These are phyloP conservation scores for Nesogale talazaci DNA, from an alignment of 2,113 vertebrate species.

Conservation along the genomic window DNA sequence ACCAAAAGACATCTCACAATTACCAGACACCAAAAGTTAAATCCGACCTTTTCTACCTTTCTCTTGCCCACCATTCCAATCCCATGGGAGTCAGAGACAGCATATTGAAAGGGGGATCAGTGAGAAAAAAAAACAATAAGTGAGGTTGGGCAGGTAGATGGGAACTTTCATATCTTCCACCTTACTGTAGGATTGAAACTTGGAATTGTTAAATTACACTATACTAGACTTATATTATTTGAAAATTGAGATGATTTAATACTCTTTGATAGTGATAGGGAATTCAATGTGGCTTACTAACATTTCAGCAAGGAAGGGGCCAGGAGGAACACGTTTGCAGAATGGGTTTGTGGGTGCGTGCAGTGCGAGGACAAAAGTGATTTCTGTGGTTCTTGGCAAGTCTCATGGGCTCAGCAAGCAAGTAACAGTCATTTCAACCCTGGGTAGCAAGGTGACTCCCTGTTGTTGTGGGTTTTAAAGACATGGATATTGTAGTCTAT, in stretches of 20 bases:
- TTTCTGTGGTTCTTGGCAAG: neutral
- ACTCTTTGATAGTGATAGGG: neutral
- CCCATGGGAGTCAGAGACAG: neutral
- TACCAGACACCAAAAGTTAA: neutral
- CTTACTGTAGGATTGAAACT: neutral
- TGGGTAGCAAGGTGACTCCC: neutral
- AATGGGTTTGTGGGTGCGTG: neutral
- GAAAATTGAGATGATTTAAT: constrained; percentile 18
- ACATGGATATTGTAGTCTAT: neutral
- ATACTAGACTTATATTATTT: neutral
- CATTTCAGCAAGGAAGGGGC: neutral
- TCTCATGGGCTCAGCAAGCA: neutral
- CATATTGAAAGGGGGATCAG: neutral
- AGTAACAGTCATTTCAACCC: neutral
- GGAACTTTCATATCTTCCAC: neutral
- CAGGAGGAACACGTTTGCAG: no score
- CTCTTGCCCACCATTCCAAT: neutral
- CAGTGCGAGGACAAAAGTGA: neutral
- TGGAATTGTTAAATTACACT: neutral
- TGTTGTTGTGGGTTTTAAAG: neutral
- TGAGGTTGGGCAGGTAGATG: neutral
- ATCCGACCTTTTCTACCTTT: neutral
- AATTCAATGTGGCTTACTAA: neutral
- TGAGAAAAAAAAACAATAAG: neutral
- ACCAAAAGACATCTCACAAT: neutral